phyloP scores from a whole-genome alignment of 2,888 invertebrate genomes.

The Cryptocephalus moraei region DNA sequence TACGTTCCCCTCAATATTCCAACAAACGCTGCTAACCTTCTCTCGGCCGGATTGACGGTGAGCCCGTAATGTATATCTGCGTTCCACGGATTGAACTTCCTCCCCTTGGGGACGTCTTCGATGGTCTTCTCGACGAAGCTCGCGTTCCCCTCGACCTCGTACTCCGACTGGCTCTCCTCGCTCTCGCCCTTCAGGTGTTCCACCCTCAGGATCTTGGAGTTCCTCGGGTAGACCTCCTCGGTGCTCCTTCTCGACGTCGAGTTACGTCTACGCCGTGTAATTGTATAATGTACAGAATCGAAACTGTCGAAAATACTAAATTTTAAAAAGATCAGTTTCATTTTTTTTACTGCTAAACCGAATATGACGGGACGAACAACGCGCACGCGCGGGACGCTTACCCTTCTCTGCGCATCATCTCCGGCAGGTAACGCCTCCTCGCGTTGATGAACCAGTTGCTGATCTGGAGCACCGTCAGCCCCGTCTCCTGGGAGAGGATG shows the following conservation, averaged over 20 bases:
- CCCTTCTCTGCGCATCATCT: slow-evolving; percentile 38
- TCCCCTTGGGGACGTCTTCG: slow-evolving; percentile 2
- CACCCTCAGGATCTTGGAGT: slow-evolving; percentile 25
- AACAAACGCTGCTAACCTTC: slow-evolving; percentile 21
- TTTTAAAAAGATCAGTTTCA: neutral
- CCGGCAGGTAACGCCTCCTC: slow-evolving; percentile 32
- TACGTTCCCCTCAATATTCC: neutral
- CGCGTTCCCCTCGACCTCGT: slow-evolving; percentile 21
- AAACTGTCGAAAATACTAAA: slow-evolving; percentile 15
- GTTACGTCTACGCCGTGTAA: slow-evolving; percentile 31
- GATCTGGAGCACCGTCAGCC: slow-evolving; percentile 36
- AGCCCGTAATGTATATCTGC: slow-evolving; percentile 37
- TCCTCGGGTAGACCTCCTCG: slow-evolving; percentile 24
- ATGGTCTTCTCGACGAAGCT: neutral
- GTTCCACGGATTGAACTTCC: slow-evolving; percentile 37
- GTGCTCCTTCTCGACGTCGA: slow-evolving; percentile 8
- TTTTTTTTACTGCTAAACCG: neutral
- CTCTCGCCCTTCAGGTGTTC: slow-evolving; percentile 25
- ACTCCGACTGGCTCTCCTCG: slow-evolving; percentile 29
- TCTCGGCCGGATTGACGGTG: slow-evolving; percentile 31
- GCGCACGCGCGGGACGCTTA: slow-evolving; percentile 1
- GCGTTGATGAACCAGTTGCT: slow-evolving; percentile 39
- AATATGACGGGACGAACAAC: neutral
- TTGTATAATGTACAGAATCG: slow-evolving; percentile 36
- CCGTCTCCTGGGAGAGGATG: slow-evolving; percentile 34